Conservation (phyloP, 2,888 invertebrate genomes). For the Amphimallon solstitiale region DNA sequence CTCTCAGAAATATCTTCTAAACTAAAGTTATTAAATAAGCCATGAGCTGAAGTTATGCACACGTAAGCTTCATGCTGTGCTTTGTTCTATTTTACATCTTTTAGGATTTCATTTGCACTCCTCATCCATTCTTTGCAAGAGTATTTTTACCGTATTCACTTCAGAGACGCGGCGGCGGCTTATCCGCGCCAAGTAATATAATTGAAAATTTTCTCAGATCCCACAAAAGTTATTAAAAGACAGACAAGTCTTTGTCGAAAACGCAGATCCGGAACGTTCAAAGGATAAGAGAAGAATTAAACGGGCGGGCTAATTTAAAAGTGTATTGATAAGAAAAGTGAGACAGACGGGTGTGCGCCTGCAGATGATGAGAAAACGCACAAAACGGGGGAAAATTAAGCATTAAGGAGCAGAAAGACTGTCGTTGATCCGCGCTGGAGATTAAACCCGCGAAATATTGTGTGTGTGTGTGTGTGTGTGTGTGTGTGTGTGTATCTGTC, state of each 20-base stretch:
- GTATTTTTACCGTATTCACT: too few species aligned
- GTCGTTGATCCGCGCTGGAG: background rate
- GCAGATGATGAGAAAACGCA: background rate
- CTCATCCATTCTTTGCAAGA: too few species aligned
- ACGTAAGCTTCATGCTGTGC: too few species aligned
- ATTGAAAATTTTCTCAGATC: constrained; percentile 17
- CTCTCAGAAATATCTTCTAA: too few species aligned
- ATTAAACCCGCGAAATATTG: constrained; percentile 4
- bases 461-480: background rate
- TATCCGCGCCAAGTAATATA: background rate
- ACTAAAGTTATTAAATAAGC: too few species aligned
- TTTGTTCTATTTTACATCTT: too few species aligned
- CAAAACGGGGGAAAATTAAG: constrained; percentile 13
- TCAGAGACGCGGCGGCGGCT: background rate
- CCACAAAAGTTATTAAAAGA: constrained; percentile 22
- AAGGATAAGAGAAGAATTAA: constrained; percentile 21
- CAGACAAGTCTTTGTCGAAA: constrained; percentile 16
- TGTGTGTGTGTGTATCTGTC: background rate
- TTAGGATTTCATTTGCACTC: too few species aligned
- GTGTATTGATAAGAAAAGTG: constrained; percentile 33
- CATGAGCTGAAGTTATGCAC: too few species aligned
- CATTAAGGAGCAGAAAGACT: background rate
- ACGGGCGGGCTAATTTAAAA: constrained; percentile 32
- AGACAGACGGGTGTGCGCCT: background rate
- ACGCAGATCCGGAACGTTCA: background rate